Evolutionary conservation across 2,113 vertebrate genomes (phyloP), one percentile per base, ranked within the genome.

Genomic region (Mesitornis unicolor): DNA sequence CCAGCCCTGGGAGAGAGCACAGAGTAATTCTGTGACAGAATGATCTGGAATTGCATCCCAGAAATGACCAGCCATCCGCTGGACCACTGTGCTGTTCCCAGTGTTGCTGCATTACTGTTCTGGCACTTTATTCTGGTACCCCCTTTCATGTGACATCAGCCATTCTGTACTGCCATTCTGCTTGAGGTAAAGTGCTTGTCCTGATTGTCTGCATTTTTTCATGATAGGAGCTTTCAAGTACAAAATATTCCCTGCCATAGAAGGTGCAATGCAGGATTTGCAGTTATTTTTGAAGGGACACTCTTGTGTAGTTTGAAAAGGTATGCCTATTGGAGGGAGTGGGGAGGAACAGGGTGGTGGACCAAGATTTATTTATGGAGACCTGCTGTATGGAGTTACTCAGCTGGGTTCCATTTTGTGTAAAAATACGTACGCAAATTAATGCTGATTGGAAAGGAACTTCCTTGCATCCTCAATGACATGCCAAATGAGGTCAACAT

Each of bases 381-480:
- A 75, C 45, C 13, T 54, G 14, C 29, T 75, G 50, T 75, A 91
- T 65, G 13, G 40, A 71, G 40, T 38, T 12, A 50, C 53, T 92
- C 65, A 68, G 16, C 45, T 65, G 15, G 5, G 20, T 64, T 89
- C 38, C 17, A 33, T 71, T 71, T 75, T 73, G 50, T 83, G 42
- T 43, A 81, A 82, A 89, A 93, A 81, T 40, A 67, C 35, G n/a
- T 65, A 82, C 65, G 82, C 65, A 95, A 94, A 96, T 93, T 43
- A 89, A 84, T 67, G 43, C 28, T 81, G 59, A 80, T 67, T 89
- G 48, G 69, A 54, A 77, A 64, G 50, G 40, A 75, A n/a, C 21
- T 76, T 82, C 80, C 67, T 53, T 28, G n/a, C 47, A 24, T 68
- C 36, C 68, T 54, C 0, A 1, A 31, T 61, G 36, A 51, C 26